Evolutionary conservation across 1,140 invertebrate species (phyloP).

Genomic region (Apis florea): DNA sequence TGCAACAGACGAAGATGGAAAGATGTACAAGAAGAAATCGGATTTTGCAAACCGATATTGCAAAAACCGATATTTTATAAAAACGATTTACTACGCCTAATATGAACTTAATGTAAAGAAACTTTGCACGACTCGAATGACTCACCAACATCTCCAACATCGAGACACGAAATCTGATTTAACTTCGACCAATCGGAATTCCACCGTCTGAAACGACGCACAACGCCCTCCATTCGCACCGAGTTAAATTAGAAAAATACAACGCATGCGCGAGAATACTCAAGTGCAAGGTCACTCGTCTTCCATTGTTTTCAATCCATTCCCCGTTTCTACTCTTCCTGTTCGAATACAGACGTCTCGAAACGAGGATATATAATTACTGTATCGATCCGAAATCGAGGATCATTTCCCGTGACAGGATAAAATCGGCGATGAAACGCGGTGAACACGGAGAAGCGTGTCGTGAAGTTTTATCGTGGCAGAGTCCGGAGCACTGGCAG

Average conservation of each 20-base stretch:
- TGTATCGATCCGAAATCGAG: background rate
- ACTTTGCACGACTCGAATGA: background rate
- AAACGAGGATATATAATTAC: no score
- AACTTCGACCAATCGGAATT: background rate
- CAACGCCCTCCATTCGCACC: background rate
- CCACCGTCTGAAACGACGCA: background rate
- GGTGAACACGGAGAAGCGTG: background rate
- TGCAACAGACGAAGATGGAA: no score
- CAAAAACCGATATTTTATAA: background rate
- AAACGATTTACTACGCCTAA: background rate
- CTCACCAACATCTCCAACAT: background rate
- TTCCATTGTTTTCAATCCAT: background rate
- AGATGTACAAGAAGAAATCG: background rate
- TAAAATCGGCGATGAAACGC: slow-evolving; percentile 14
- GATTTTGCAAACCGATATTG: background rate
- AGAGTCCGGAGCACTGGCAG: slow-evolving; percentile 23
- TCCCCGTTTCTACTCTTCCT: background rate
- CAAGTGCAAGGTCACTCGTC: slow-evolving; percentile 20
- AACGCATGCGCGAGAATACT: background rate
- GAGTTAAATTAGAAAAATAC: background rate
- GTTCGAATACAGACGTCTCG: background rate
- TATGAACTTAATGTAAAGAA: background rate
- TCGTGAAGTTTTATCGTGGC: slow-evolving; percentile 21
- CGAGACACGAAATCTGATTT: background rate
- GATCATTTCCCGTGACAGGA: background rate